Evolutionary conservation across 2,113 vertebrate genomes (phyloP).

Genomic region (Alligator sinensis): DNA sequence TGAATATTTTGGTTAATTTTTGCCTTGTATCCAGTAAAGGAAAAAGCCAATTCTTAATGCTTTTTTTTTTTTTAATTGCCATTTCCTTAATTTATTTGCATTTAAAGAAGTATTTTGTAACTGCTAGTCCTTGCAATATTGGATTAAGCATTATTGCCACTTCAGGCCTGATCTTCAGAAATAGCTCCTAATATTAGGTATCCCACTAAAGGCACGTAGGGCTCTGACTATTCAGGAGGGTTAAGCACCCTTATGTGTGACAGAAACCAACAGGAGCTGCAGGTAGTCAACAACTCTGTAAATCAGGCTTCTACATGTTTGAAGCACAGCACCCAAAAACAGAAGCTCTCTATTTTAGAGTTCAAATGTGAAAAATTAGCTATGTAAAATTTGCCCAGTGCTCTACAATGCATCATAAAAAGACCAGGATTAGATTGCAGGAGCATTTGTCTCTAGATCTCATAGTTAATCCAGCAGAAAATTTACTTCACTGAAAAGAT

Average conservation of each 20-base stretch:
- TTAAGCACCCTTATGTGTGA: constrained; percentile 24
- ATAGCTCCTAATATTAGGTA: constrained; percentile 56
- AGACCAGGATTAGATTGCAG: not conserved
- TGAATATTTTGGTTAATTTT: not conserved
- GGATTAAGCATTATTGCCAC: not conserved
- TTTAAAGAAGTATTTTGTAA: not conserved
- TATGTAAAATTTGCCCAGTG: not conserved
- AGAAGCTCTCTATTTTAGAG: not conserved
- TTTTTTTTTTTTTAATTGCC: not conserved
- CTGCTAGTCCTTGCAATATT: constrained; percentile 1
- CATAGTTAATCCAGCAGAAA: not conserved
- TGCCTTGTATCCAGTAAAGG: not conserved
- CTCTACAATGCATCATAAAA: not conserved
- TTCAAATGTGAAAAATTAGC: not conserved
- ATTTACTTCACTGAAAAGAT: constrained; percentile 28
- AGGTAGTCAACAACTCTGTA: constrained; percentile 19
- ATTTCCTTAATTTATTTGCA: not conserved
- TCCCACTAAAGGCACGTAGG: constrained; percentile 51
- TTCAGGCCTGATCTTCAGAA: constrained; percentile 26
- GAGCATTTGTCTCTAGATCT: constrained; percentile 2
- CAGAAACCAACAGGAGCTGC: constrained; percentile 53
- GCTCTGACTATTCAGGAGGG: constrained; percentile 25
- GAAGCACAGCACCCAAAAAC: constrained; percentile 1
- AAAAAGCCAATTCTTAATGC: not conserved
- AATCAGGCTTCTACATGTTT: not conserved